Conservation (phyloP, 1,140 invertebrate species). For the Bombus cullumanus region DNA sequence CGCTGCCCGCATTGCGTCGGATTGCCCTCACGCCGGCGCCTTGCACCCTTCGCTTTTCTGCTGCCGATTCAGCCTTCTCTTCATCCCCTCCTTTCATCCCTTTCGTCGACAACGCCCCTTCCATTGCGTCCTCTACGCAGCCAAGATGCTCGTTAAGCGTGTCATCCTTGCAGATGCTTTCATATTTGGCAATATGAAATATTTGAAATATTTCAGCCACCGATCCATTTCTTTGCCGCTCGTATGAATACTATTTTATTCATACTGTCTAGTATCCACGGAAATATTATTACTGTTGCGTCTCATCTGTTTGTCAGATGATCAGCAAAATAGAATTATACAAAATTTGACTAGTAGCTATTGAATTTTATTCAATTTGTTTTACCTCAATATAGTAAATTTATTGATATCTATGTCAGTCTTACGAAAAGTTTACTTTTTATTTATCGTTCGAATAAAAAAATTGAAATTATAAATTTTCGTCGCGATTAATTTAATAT, state of each 20-base stretch:
- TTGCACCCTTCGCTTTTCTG: constrained; percentile 29
- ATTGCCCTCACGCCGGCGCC: constrained; percentile 59
- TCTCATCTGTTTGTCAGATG: too few species aligned
- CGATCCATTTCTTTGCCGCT: neutral
- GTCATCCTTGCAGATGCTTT: neutral
- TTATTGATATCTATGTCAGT: too few species aligned
- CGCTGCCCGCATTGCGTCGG: constrained; percentile 64
- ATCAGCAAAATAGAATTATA: too few species aligned
- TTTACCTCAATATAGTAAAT: too few species aligned
- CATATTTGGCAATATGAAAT: neutral
- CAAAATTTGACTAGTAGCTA: too few species aligned
- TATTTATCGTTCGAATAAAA: too few species aligned
- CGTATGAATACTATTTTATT: too few species aligned
- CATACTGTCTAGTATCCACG: too few species aligned
- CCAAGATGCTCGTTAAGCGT: constrained; percentile 17
- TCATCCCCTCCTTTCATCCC: neutral
- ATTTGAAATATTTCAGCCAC: neutral
- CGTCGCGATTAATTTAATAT: neutral
- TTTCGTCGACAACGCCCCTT: constrained; percentile 29
- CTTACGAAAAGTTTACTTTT: too few species aligned
- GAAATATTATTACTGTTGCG: too few species aligned
- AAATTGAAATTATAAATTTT: neutral
- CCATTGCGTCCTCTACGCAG: neutral
- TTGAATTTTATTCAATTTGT: too few species aligned
- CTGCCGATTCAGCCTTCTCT: constrained; percentile 8